Base-by-base conservation (phyloP, 2,888 invertebrate genomes). In the Rhimphoctona megacephalus region DNA sequence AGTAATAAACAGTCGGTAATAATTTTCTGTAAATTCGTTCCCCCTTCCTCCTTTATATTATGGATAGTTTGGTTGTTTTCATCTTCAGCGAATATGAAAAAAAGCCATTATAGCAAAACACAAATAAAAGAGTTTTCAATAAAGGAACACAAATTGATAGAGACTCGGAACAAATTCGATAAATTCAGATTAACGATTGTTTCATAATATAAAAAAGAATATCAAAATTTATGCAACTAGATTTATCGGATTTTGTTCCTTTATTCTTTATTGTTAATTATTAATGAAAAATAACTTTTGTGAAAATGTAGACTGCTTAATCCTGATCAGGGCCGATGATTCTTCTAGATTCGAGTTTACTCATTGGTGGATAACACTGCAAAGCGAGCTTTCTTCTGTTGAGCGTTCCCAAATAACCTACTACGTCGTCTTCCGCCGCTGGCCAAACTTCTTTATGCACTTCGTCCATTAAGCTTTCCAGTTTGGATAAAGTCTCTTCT, bases 401-500 rank as follows among this genome's bases (percentile, higher is more conserved):
- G 17, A 73, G 76, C 8, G n/a, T 73, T 70, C 52, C 80, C 69
- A 78, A 54, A 46, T 87, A 87, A 39, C 66, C 72, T 0, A 81
- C 14, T 6, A 84, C 43, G 4, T 88, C 81, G 5, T 69, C 82
- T 69, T 88, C 86, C 11, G 87, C n/a, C 14, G 39, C 64, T 11
- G 88, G 90, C 90, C 90, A 91, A 30, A 90, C 83, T 79, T 89
- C 90, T n/a, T 87, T 64, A 36, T 88, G 89, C 30, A 90, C 8
- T 81, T 89, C 85, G 3, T 85, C 67, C n/a, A 93, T 70, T 9
- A 91, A n/a, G 33, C 84, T 79, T 43, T 83, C 84, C 25, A 93
- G 86, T 17, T 87, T 85, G 49, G 85, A 83, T n/a, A 85, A 80
- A 22, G 89, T 90, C 11, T 83, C 86, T 43, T 33, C 17, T 1